Conservation (phyloP, 35 echinoderm and acorn worm species). For the Lytechinus variegatus region DNA sequence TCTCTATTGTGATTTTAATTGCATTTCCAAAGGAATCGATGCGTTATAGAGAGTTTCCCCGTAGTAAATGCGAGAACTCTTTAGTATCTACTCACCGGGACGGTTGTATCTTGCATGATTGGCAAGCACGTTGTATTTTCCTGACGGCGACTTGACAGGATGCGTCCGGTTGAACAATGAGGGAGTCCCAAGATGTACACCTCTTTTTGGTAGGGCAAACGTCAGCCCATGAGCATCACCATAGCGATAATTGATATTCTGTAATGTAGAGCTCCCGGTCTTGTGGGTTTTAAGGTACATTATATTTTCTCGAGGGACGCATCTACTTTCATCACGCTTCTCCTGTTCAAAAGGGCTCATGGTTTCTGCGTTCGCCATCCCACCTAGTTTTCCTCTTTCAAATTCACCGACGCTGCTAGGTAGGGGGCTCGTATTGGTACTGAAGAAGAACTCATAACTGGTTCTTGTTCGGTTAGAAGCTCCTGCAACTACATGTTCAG, state of each 20-base stretch:
- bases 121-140: slow-evolving; percentile 74
- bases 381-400: neutral
- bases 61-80: too few relatives aligned
- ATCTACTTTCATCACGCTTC: neutral
- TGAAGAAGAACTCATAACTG: too few relatives aligned
- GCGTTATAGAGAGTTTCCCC: too few relatives aligned
- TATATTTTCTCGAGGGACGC: slow-evolving; percentile 58
- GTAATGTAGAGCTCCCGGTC: slow-evolving; percentile 69
- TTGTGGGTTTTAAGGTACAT: slow-evolving; percentile 78
- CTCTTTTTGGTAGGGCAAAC: slow-evolving; percentile 59
- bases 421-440: too few relatives aligned
- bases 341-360: neutral
- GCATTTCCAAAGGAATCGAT: too few relatives aligned
- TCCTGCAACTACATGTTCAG: too few relatives aligned
- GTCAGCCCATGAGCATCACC: slow-evolving; percentile 54
- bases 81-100: slow-evolving; percentile 50
- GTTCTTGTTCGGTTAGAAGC: too few relatives aligned
- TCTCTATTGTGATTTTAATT: too few relatives aligned
- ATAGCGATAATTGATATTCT: slow-evolving; percentile 77
- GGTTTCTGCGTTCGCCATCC: neutral
- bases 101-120: slow-evolving; percentile 78
- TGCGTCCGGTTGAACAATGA: slow-evolving; percentile 49
- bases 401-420: too few relatives aligned
- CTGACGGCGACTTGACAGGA: slow-evolving; percentile 9
- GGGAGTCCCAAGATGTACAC: slow-evolving; percentile 61